These are phyloP conservation scores for Orgyia antiqua DNA, from an alignment of 2,888 invertebrate genomes.

Conservation along the genomic window DNA sequence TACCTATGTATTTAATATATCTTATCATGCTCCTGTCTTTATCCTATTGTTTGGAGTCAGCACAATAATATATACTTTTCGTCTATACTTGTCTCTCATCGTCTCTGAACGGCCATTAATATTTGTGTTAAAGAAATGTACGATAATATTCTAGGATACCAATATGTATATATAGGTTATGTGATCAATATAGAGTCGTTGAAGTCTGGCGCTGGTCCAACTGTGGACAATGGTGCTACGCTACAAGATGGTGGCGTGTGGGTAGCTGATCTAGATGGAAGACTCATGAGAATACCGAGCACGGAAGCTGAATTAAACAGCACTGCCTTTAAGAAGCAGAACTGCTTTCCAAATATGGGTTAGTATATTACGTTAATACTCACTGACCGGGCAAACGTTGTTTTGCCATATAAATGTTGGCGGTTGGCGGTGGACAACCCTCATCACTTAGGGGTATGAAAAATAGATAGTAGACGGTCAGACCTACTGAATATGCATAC, in stretches of 20 bases:
- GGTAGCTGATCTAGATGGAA: slow-evolving; percentile 51
- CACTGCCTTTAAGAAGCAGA: slow-evolving; percentile 50
- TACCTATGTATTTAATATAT: too few relatives aligned
- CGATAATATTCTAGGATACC: too few relatives aligned
- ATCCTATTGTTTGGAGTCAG: too few relatives aligned
- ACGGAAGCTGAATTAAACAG: slow-evolving; percentile 47
- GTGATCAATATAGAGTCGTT: slow-evolving; percentile 42
- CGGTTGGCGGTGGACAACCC: neutral
- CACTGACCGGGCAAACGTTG: too few relatives aligned
- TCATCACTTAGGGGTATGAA: neutral
- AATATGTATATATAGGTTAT: slow-evolving; percentile 6
- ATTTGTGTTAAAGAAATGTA: too few relatives aligned
- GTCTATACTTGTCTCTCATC: too few relatives aligned
- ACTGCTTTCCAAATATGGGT: slow-evolving; percentile 62
- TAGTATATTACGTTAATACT: slow-evolving; percentile 9
- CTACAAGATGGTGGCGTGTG: slow-evolving; percentile 68
- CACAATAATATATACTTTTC: too few relatives aligned
- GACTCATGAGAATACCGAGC: slow-evolving; percentile 51
- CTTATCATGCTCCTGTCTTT: too few relatives aligned
- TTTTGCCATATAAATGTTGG: neutral
- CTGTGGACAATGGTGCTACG: slow-evolving; percentile 59
- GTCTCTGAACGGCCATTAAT: too few relatives aligned
- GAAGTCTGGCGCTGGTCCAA: slow-evolving; percentile 59
- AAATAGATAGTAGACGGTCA: too few relatives aligned
- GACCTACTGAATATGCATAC: too few relatives aligned